Evolutionary conservation across 1,140 invertebrate species (phyloP), one percentile per base, ranked within the genome.

Genomic region (Schlechtendalia chinensis): DNA sequence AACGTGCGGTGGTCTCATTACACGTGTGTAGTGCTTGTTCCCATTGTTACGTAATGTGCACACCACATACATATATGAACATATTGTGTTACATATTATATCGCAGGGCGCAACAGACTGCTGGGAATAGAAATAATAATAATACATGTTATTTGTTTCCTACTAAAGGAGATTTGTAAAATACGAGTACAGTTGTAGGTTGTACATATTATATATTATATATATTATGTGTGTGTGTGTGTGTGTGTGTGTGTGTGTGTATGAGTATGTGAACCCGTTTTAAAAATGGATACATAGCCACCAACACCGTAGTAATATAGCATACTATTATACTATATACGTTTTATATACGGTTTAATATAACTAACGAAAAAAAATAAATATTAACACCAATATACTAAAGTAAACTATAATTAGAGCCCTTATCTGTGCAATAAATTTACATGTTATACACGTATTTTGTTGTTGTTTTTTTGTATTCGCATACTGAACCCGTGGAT

Each of bases 21-120:
- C 39, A 69, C n/a, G 22, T 47, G 16, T 63, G 32, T 39, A n/a
- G n/a, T 69, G 32, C 47, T 47, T 24, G n/a, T 47, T 69, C 32
- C 39, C 39, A 69, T 47, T 69, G 14, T 69, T 69, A 14, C n/a
- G 24, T 69, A 69, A 69, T 69, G n/a, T 16, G 16, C 22, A 39
- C 39, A 22, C 22, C 12, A 1, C 47, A 69, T 69, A 50, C 24
- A 11, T 27, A n/a, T 27, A 19, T 16, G 8, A 6, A 14, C 3
- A 50, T 69, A 69, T 16, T 39, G 16, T 12, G 47, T 69, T 47
- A 50, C 17, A 69, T 47, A 69, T 69, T 47, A 50, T 27, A 69
- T 47, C 29, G 45, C 16, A 14, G 14, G 17, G n/a, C 39, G 22
- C n/a, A 24, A 17, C n/a, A 50, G 45, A 39, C 22, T 69, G 39